phyloP scores from a whole-genome alignment of 1,140 invertebrate species.

The Apis florea region DNA sequence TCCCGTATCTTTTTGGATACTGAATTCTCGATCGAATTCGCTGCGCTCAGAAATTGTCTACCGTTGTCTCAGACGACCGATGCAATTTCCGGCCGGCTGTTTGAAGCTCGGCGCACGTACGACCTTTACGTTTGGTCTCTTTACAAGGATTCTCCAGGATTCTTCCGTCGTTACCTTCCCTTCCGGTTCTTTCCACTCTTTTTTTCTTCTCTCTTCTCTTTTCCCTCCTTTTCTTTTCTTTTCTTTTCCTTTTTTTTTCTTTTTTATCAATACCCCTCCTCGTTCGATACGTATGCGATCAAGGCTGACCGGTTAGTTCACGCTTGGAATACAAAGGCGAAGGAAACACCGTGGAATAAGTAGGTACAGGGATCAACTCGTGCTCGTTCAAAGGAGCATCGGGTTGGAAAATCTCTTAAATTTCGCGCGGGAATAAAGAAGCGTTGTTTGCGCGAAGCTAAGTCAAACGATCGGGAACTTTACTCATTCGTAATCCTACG shows the following conservation, averaged over 20 bases:
- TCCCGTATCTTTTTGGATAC: background rate
- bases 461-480: background rate
- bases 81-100: constrained; percentile 56
- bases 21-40: background rate
- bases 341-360: background rate
- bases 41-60: constrained; percentile 53
- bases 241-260: background rate
- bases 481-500: background rate
- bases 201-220: background rate
- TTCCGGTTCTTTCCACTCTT: constrained; percentile 14
- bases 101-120: constrained; percentile 64
- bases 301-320: constrained; percentile 28
- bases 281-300: constrained; percentile 37
- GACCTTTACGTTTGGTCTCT: constrained; percentile 60
- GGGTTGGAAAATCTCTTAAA: background rate
- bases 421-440: background rate
- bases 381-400: background rate
- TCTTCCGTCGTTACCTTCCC: constrained; percentile 54
- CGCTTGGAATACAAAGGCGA: constrained; percentile 46
- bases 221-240: background rate
- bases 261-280: constrained; percentile 42
- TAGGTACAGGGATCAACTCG: constrained; percentile 1
- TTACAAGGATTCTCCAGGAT: constrained; percentile 59
- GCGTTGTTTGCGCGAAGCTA: background rate
- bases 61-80: constrained; percentile 48